Base-by-base conservation (phyloP, 2,797 vertebrate species). In the Syngnathus rostellatus region DNA sequence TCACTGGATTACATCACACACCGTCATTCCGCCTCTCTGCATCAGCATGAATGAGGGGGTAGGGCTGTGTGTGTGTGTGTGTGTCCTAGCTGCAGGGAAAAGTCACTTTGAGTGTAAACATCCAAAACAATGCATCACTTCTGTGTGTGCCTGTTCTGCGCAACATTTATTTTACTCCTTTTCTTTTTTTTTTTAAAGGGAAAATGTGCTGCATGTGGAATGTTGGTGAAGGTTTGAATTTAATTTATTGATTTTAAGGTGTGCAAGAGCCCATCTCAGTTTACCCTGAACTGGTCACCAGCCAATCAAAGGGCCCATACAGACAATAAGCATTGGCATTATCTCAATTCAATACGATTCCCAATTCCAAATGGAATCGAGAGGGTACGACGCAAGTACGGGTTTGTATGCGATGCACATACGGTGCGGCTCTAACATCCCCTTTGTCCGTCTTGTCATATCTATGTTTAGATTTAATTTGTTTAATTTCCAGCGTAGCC, bases 1-100 rank as follows among this genome's bases (percentile, higher is more conserved):
- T 88, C 86, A 88, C 77, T 66, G 72, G 67, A 83, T 85, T 79
- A 87, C 84, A 84, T 89, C 86, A 88, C 73, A 76, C 70, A 25
- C 23, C 75, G 76, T 77, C 82, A 76, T 77, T 69, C 61, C 69
- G 75, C 41, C 66, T 2, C 71, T 53, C 69, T 64, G 65, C 62
- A 46, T 77, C 65, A 72, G 68, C 75, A 57, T 86, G 75, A 78
- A 78, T 80, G 81, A 58, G 55, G 55, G 75, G 77, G 72, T 51
- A 67, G 76, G 68, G 66, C 66, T 85, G 63, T 72, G 68, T 31
- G 51, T 41, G 65, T 67, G 38, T 6, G 16, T 17, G 55, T 19
- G 59, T 61, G 67, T 70, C 70, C 59, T 71, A 69, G 75, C 75
- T 79, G 62, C 60, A 74, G 71, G 76, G 67, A 69, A 40, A 77